Evolutionary conservation across 1,140 invertebrate genomes (phyloP), one percentile per base, ranked within the genome.

Genomic region (Drosophila mojavensis): DNA sequence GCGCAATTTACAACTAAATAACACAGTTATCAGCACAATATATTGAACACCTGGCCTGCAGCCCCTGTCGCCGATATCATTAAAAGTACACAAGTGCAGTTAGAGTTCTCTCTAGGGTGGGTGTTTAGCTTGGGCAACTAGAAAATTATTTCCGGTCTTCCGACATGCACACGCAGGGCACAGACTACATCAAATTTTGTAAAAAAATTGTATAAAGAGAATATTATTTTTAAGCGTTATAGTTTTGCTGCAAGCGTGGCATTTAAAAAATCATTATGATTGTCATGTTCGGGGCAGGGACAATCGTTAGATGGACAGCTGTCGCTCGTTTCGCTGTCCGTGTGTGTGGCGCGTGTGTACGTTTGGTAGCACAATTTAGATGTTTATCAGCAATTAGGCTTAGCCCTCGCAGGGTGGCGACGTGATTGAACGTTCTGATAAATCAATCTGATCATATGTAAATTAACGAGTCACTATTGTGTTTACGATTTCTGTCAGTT

Each of bases 61-160:
- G 69, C 73, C 66, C 63, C 58, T 62, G 68, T 80, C 48, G 63
- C 54, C 68, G 78, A 70, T 84, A 89, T 78, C 77, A 81, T 81
- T 78, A 75, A 89, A 81, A 79, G 28, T 51, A 66, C 51, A 68
- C 84, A 89, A 89, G 84, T 89, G 84, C 78, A 81, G 71, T 61
- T 89, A 80, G 75, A 84, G 71, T 58, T 81, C 6, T 62, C 50
- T 39, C 55, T 39, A 55, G 80, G 85, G 84, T 81, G 84, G 70
- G 68, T 81, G 64, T 60, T 55, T 9, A 20, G 48, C 43, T 63
- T 59, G 62, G 53, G 68, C 61, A 75, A 71, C 84, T 89, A 89
- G 84, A 89, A 90, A 89, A 89, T 89, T 89, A 89, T 89, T 89
- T 89, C 84, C 84, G 84, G 84, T 89, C 80, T 84, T 89, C 81